Conservation (phyloP, 1,140 invertebrate genomes). For the Akabosia matsudoensis region DNA sequence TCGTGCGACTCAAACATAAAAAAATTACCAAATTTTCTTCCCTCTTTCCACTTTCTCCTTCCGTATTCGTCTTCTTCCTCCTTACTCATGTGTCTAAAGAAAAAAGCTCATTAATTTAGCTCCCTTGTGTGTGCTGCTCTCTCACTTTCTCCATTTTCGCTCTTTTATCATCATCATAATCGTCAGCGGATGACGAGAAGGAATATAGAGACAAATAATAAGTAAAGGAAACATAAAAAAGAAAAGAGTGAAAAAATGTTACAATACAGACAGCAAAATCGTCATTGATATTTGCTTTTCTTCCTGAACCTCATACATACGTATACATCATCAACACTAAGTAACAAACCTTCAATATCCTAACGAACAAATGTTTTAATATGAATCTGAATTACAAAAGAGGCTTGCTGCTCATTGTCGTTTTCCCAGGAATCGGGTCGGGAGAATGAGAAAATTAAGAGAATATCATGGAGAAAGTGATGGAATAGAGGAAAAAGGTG, state of each 20-base stretch:
- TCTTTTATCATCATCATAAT: constrained; percentile 20
- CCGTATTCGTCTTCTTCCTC: not conserved
- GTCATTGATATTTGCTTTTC: not conserved
- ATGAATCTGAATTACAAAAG: constrained; percentile 21
- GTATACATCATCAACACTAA: not conserved
- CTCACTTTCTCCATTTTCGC: constrained; percentile 20
- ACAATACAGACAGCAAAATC: constrained; percentile 2
- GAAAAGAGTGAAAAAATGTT: too few species aligned
- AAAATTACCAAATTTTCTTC: not conserved
- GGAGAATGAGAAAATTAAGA: too few species aligned
- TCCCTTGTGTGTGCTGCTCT: constrained; percentile 22
- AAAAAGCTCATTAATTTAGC: constrained; percentile 25
- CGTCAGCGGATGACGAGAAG: not conserved
- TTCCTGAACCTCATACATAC: not conserved
- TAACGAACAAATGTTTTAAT: constrained; percentile 8
- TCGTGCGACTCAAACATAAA: not conserved
- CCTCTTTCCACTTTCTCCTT: not conserved
- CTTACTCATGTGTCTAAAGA: constrained; percentile 6
- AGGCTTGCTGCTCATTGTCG: not conserved
- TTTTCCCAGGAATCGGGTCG: not conserved
- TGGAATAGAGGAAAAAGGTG: not conserved
- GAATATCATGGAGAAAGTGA: not conserved
- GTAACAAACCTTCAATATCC: not conserved
- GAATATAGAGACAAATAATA: not conserved
- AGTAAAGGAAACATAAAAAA: not conserved